Conservation (phyloP, 2,797 vertebrate genomes). For the Oryzias sinensis region DNA sequence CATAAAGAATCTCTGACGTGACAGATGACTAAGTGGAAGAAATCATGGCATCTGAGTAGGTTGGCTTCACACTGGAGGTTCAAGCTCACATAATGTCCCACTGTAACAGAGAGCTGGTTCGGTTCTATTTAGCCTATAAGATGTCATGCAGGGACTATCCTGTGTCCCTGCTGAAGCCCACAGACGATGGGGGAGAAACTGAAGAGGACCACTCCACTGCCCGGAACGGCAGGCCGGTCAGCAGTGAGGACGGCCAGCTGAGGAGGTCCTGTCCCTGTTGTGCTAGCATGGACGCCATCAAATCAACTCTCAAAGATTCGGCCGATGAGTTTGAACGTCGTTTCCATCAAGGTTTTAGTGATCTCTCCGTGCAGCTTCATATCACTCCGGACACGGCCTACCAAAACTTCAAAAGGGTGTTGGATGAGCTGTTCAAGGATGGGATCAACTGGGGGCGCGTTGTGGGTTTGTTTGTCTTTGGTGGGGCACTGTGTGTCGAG, state of each 20-base stretch:
- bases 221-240: conserved; percentile 37
- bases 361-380: conserved; percentile 90
- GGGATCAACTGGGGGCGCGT: conserved; percentile 97
- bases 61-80: conserved; percentile 23
- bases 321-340: conserved; percentile 92
- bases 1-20: conserved; percentile 14
- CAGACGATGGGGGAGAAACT: conserved; percentile 41
- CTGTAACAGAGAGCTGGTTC: conserved; percentile 89
- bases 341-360: conserved; percentile 88
- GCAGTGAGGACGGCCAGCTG: conserved; percentile 5
- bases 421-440: conserved; percentile 94
- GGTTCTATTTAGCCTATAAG: conserved; percentile 91
- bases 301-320: conserved; percentile 84
- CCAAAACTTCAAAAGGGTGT: conserved; percentile 92
- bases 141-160: conserved; percentile 87
- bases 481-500: conserved; percentile 90
- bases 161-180: conserved; percentile 74
- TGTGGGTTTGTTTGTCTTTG: conserved; percentile 94
- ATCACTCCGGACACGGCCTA: conserved; percentile 89
- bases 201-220: conserved; percentile 34
- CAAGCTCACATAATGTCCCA: conserved; percentile 81
- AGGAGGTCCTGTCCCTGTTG: conserved; percentile 1
- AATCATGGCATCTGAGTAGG: conserved; percentile 39
- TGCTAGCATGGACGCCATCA: conserved; percentile 73
- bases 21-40: conserved; percentile 22